Conservation (phyloP, 1,140 invertebrate species). For the Telenomus remus region DNA sequence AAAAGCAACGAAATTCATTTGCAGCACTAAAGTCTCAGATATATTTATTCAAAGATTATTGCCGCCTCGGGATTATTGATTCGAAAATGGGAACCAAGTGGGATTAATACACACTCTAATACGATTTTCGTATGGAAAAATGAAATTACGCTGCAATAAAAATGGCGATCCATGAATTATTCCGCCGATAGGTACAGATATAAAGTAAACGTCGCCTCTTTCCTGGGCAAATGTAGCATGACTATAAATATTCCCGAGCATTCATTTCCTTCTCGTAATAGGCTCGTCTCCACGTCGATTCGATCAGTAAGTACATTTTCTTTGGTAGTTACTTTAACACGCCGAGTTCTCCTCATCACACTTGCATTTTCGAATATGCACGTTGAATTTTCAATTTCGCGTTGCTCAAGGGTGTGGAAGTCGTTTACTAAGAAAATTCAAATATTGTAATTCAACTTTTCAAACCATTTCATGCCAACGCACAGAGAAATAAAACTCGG, state of each 20-base stretch:
- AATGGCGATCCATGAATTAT: slow-evolving; percentile 50
- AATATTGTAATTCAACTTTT: slow-evolving; percentile 20
- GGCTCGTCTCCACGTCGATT: slow-evolving; percentile 56
- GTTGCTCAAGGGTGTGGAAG: slow-evolving; percentile 24
- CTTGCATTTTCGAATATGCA: slow-evolving; percentile 55
- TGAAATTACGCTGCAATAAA: slow-evolving; percentile 46
- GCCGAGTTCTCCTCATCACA: slow-evolving; percentile 47
- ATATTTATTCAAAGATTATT: too few species aligned
- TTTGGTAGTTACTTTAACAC: slow-evolving; percentile 53
- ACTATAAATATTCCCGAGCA: slow-evolving; percentile 62
- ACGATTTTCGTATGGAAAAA: slow-evolving; percentile 15
- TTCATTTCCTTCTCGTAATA: slow-evolving; percentile 64
- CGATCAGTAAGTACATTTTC: slow-evolving; percentile 59
- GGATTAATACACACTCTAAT: background rate
- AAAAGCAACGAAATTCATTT: too few species aligned
- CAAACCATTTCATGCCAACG: slow-evolving; percentile 4
- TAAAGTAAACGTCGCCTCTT: slow-evolving; percentile 36
- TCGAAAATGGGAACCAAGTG: background rate
- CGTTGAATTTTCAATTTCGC: slow-evolving; percentile 52
- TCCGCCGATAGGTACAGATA: slow-evolving; percentile 29
- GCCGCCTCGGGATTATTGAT: too few species aligned
- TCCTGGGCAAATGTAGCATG: slow-evolving; percentile 45
- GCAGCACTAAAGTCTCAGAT: too few species aligned
- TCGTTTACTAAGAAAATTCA: slow-evolving; percentile 29
- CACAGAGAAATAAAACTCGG: background rate